These are phyloP conservation scores for Gerris buenoi DNA, from an alignment of 1,140 invertebrate species.

Conservation along the genomic window DNA sequence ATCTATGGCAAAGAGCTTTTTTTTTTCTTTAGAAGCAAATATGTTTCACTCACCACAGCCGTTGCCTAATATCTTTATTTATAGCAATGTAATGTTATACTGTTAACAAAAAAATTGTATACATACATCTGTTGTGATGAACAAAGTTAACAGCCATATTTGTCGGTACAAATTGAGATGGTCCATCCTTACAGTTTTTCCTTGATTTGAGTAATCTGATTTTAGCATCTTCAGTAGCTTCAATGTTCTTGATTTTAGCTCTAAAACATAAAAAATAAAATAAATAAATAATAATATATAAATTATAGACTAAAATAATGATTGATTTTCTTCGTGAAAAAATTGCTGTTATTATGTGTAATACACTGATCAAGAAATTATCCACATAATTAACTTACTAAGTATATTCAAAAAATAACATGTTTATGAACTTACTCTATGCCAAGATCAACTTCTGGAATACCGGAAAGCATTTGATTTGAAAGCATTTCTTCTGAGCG, in stretches of 20 bases:
- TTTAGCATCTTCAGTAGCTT: slow-evolving; percentile 95
- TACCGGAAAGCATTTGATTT: slow-evolving; percentile 98
- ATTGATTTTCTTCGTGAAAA: background rate
- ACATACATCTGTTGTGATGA: slow-evolving; percentile 82
- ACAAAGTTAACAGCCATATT: slow-evolving; percentile 98
- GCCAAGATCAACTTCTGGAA: slow-evolving; percentile 98
- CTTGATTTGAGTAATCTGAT: slow-evolving; percentile 75
- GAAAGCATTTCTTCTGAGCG: slow-evolving; percentile 93
- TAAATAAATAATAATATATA: background rate
- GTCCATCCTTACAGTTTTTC: slow-evolving; percentile 81
- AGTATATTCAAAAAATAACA: too few relatives aligned
- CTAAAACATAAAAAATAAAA: slow-evolving; percentile 29
- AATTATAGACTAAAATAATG: background rate
- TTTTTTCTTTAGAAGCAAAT: too few relatives aligned
- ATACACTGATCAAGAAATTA: too few relatives aligned
- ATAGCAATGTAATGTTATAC: background rate
- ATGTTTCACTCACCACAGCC: too few relatives aligned
- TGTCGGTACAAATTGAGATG: slow-evolving; percentile 89
- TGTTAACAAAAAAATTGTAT: background rate
- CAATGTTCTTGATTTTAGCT: slow-evolving; percentile 93
- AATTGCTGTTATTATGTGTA: background rate
- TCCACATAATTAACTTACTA: too few relatives aligned
- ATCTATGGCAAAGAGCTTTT: too few relatives aligned
- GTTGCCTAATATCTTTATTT: too few relatives aligned
- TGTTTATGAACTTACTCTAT: slow-evolving; percentile 77